Conservation (phyloP, 53 echinoderm and acorn worm species). For the Patiria pectinifera region DNA sequence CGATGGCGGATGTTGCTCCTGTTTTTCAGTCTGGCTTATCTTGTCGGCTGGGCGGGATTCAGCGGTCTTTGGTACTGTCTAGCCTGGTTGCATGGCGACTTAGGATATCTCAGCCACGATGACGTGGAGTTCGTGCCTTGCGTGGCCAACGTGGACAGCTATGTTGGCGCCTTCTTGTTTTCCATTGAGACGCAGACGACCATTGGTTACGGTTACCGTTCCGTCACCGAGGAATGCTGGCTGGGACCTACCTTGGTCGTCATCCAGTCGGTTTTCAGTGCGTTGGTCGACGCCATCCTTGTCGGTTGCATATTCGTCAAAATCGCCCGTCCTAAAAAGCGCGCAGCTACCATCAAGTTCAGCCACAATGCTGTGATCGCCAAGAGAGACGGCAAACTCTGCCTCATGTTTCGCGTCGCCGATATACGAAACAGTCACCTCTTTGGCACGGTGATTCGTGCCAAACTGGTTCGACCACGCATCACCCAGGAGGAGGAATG, state of each 20-base stretch:
- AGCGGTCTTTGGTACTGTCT: slow-evolving; percentile 79
- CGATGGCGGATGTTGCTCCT: slow-evolving; percentile 85
- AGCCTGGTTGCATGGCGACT: slow-evolving; percentile 81
- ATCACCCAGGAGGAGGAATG: slow-evolving; percentile 89
- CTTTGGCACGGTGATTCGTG: slow-evolving; percentile 82
- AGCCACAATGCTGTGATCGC: slow-evolving; percentile 90
- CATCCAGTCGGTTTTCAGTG: slow-evolving; percentile 92
- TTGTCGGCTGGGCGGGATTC: slow-evolving; percentile 79
- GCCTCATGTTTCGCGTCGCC: slow-evolving; percentile 90
- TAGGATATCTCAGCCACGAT: slow-evolving; percentile 61
- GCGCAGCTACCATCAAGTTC: slow-evolving; percentile 90
- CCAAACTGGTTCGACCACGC: slow-evolving; percentile 77
- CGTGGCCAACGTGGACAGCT: slow-evolving; percentile 89
- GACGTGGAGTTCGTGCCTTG: slow-evolving; percentile 70
- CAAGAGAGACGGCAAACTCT: slow-evolving; percentile 83
- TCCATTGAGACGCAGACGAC: slow-evolving; percentile 98
- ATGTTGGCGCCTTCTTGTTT: slow-evolving; percentile 85
- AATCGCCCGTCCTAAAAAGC: slow-evolving; percentile 91
- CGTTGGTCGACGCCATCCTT: slow-evolving; percentile 86
- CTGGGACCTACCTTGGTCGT: slow-evolving; percentile 80
- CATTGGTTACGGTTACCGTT: slow-evolving; percentile 95
- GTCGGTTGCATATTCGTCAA: slow-evolving; percentile 92
- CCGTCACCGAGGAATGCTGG: slow-evolving; percentile 89
- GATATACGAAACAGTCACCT: slow-evolving; percentile 91
- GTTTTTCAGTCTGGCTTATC: slow-evolving; percentile 81